Evolutionary conservation across 2,888 invertebrate genomes (phyloP), one percentile per base, ranked within the genome.

Genomic region (Cylindroiulus punctatus): DNA sequence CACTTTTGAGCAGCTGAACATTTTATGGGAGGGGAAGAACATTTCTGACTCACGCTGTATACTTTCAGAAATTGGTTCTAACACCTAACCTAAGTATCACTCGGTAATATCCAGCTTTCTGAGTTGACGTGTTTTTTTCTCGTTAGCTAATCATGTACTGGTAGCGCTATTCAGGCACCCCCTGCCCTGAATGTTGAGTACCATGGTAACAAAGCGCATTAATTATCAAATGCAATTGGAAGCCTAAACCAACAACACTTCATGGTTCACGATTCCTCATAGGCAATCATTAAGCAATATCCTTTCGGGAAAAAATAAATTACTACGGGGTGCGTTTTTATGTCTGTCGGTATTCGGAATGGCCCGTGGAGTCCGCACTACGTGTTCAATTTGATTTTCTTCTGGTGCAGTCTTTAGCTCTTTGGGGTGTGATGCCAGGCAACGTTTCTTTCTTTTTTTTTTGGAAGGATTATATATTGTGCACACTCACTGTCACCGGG

Each of bases 191-290:
- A 26, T 19, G 26, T 65, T 65, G 26, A 26, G 65, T 26, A 26
- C 65, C 65, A 65, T 26, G 65, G 65, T 65, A 19, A 65, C 65
- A 26, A 65, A 65, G 65, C 65, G 65, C 65, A 65, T 65, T 65
- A 65, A 26, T 65, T 65, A 26, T 65, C 22, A 65, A 19, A 10
- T 65, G 26, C 65, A 65, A 19, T 65, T 10, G 65, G 22, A 22
- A 7, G 8, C 65, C 1, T 65, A 26, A 19, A 19, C 65, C 65
- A 65, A 10, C 22, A 10, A 19, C 65, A 26, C 65, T 65, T 65
- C 19, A 65, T 26, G 65, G 65, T 65, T 65, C 65, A 26, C 65
- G 22, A 26, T n/a, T 26, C 65, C 26, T 65, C 19, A 65, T 22
- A 65, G 65, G 22, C 65, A 22, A 22, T 65, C 19, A 52, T 52